Evolutionary conservation across 2,888 invertebrate species (phyloP), one percentile per base, ranked within the genome.

Genomic region (Dryococelus australis): DNA sequence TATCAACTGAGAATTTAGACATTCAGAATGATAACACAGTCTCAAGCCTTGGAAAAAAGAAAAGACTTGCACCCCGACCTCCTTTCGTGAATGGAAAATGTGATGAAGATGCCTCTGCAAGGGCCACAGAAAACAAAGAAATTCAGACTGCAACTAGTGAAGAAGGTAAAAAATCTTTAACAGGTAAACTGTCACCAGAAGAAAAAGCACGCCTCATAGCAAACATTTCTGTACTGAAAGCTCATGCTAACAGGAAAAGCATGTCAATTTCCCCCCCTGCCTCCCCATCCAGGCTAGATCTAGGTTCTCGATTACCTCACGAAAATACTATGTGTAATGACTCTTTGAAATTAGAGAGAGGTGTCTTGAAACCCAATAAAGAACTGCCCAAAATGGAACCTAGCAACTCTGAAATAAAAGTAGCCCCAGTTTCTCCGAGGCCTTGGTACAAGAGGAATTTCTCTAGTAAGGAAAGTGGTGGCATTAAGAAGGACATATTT

Each of bases 401-500:
- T 26, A 53, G 43, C 16, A 28, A 35, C 9, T 13, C 85, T 28
- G 87, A 88, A 84, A 87, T 26, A 9, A 87, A 86, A 87, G 88
- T 87, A 28, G 88, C 91, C n/a, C 91, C 92, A 28, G 91, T 92
- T 13, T 93, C 94, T 88, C 95, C 95, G 0, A 92, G 94, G 90
- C 95, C 95, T 24, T 95, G 96, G 96, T 95, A 95, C 91, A 95
- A 95, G 91, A 92, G 95, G 87, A 93, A 93, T 90, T 90, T 92
- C 88, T 88, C 90, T 51, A 90, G 90, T 53, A 90, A 90, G 24
- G 89, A 91, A 53, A 90, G 90, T 89, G 90, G 85, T 90, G 91
- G 88, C 86, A 90, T 89, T 89, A 92, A 90, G 89, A 89, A 85
- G 89, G 88, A 87, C 79, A 88, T 89, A 35, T 89, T 89, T 87